Percentiles rank a stretch among this genome's conserved stretches.
Conservation (phyloP, 2,113 vertebrate species). For the Smithornis capensis region DNA sequence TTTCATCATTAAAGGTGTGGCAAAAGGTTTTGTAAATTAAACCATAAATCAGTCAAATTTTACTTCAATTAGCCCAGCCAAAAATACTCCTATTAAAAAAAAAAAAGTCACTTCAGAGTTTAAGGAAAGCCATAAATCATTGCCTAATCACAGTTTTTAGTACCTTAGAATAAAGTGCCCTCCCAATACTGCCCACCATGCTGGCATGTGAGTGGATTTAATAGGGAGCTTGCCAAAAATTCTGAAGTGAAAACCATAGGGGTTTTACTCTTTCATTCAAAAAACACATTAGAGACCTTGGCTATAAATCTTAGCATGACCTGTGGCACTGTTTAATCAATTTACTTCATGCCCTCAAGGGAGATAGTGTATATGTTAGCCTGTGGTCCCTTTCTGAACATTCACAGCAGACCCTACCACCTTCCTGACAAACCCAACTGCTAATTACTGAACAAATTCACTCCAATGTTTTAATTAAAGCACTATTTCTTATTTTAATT, state of each 20-base stretch:
- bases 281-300: conserved; percentile 32
- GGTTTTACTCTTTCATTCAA: conserved; percentile 42
- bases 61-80: conserved; percentile 68
- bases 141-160: conserved; percentile 52
- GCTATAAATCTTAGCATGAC: conserved; percentile 14
- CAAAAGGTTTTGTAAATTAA: conserved; percentile 70
- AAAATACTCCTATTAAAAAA: conserved; percentile 55
- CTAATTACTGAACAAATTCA: conserved; percentile 25
- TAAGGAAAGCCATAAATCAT: conserved; percentile 62
- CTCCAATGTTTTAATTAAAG: conserved; percentile 22
- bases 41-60: conserved; percentile 69
- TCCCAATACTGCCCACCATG: not conserved
- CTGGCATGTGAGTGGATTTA: not conserved
- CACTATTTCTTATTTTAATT: conserved; percentile 21
- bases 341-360: not conserved
- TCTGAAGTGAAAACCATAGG: conserved; percentile 1
- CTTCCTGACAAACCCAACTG: not conserved
- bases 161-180: conserved; percentile 17
- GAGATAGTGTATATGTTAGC: not conserved
- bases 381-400: not conserved
- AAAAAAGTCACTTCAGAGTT: conserved; percentile 44
- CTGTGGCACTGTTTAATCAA: conserved; percentile 24
- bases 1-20: conserved; percentile 63
- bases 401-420: not conserved
- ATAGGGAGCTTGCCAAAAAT: conserved; percentile 17